A percentile compares a stretch with the other conserved stretches of the same genome.
phyloP scores from a whole-genome alignment of 2,113 vertebrate genomes.

The Heliornis fulica region DNA sequence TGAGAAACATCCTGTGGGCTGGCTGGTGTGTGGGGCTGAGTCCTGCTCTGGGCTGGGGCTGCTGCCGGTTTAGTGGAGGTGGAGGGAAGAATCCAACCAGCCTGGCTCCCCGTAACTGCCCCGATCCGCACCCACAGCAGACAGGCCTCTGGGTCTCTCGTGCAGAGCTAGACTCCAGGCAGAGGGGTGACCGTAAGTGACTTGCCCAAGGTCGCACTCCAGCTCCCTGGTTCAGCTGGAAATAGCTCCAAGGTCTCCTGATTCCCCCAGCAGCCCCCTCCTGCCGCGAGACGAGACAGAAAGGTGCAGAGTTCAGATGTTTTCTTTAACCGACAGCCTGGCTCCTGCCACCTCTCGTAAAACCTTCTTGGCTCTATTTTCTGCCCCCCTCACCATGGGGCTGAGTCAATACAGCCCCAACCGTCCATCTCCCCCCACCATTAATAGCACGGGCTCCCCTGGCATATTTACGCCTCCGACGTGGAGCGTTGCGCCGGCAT shows the following conservation, averaged over 20 bases:
- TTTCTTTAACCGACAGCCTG: not conserved
- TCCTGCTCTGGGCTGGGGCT: not conserved
- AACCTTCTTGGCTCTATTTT: not conserved
- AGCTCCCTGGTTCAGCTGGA: not conserved
- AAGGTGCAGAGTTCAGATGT: slow-evolving; percentile 25
- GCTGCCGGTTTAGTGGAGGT: not conserved
- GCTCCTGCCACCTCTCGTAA: not conserved
- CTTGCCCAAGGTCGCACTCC: not conserved
- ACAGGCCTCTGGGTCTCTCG: not conserved
- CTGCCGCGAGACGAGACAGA: not conserved
- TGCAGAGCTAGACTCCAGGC: not conserved
- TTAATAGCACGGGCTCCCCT: not conserved
- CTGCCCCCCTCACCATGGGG: not conserved
- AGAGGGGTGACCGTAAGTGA: not conserved
- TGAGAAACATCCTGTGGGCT: slow-evolving; percentile 13
- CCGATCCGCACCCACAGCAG: not conserved
- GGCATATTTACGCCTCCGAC: not conserved
- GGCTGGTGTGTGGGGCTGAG: not conserved
- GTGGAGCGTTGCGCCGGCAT: not conserved
- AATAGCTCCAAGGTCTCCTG: slow-evolving; percentile 37
- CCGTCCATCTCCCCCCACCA: too few species aligned
- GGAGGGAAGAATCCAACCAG: not conserved
- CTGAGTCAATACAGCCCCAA: not conserved
- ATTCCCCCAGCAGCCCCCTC: not conserved
- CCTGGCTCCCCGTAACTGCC: not conserved